Evolutionary conservation across 2,113 vertebrate species (phyloP), one percentile per base, ranked within the genome.

Genomic region (Lophotis ruficrista): DNA sequence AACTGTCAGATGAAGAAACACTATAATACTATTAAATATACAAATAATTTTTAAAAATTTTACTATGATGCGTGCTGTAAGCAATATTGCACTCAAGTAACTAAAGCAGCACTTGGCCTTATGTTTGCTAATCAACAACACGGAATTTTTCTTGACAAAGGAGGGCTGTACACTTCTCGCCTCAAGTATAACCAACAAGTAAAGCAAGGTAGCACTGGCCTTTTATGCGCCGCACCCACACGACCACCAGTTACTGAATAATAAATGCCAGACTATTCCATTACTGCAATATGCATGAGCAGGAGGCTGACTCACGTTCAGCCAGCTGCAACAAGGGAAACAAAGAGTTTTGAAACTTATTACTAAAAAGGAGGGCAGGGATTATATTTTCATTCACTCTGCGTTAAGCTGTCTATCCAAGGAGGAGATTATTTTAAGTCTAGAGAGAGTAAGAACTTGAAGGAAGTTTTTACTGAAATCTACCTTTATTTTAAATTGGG

Each of bases 301-400:
- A 2, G 81, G 48, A 89, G 83, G 73, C 60, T 95, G 96, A 92
- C 75, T 94, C 90, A 61, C 86, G 28, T 53, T 54, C 85, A 91
- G 73, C 25, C 94, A 78, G 77, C 77, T 93, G 73, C 60, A 51
- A 45, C 16, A 66, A 68, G 64, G 87, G 51, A 86, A 93, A 96
- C 96, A 96, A 95, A 96, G 95, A 96, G 73, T 89, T 87, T 80
- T 28, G n/a, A 69, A 96, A 96, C 65, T 96, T 94, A 31, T 30
- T 64, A 17, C 66, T 38, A 57, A 76, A 83, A 87, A 45, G 10
- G 33, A 66, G 38, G 60, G 35, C 6, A 51, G 38, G 21, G 33
- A 10, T 50, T 37, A 41, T 68, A 54, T 48, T 91, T 91, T 60
- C 8, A 1, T 50, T 50, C 66, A 5, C 45, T 69, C 41, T 19